Evolutionary conservation across 1,140 invertebrate species (phyloP), one percentile per base, ranked within the genome.

Genomic region (Halictus rubicundus): DNA sequence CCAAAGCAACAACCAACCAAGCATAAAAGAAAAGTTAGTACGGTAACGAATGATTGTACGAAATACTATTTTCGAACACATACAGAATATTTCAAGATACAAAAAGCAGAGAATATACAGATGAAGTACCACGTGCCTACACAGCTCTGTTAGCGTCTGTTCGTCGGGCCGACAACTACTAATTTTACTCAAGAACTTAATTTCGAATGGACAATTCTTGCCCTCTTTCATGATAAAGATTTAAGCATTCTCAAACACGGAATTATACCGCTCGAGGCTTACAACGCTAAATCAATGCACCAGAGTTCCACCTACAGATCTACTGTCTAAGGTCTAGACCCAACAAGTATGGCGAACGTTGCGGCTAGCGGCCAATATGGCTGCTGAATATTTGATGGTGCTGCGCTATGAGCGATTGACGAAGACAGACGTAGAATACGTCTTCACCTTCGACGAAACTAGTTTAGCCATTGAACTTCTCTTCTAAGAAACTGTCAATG

Each of bases 281-380:
- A n/a, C 21, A 57, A 57, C 21, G 54, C n/a, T 57, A n/a, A 57
- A 57, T 57, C n/a, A n/a, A 57, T 57, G 54, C n/a, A 57, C 54
- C 54, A n/a, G 21, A 57, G 21, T 57, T n/a, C 54, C 6, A 57
- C n/a, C 52, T 57, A 57, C 21, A 57, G 21, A 57, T 57, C 21
- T n/a, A 57, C 54, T 54, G 49, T 21, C 21, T 57, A 57, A 57
- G 54, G 54, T 21, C 54, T 57, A 57, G 54, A 21, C 54, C 21
- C n/a, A 57, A 21, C 54, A 57, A 57, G n/a, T 21, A 57, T 23
- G 54, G 54, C 54, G 21, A n/a, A 57, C 21, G n/a, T 57, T 57
- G 54, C 54, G 54, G 54, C 19, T 57, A 9, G 54, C 19, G 8
- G 21, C 21, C 21, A 57, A 57, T 57, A 57, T 57, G 54, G 21